Evolutionary conservation across 1,140 invertebrate species (phyloP), one percentile per base, ranked within the genome.

Genomic region (Drosophila mauritiana): DNA sequence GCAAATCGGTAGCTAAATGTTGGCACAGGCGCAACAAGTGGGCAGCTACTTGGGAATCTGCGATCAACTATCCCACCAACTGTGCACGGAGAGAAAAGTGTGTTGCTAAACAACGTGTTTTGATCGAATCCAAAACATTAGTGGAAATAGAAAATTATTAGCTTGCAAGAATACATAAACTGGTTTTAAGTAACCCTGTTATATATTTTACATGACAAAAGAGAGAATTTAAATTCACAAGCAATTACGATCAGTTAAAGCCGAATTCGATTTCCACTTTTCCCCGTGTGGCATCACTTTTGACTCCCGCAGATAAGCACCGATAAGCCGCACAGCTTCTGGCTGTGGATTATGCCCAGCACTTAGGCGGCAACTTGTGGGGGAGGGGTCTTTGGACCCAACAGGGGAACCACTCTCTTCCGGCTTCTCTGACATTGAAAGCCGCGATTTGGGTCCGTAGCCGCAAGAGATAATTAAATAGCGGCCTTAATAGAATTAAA

Each of bases 1-100:
- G 83, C 83, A 83, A 89, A 88, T 88, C 83, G 79, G 83, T 83
- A 88, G 84, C 83, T 83, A 89, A 88, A 83, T 86, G 79, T 86
- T 83, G 79, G 65, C 80, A 83, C 79, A 89, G 83, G 58, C 70
- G 62, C 82, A 88, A 88, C 74, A 86, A 88, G 82, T 86, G 82
- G 84, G 79, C 84, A 86, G 74, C 67, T 36, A 36, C 43, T 36
- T 22, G 17, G 17, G 39, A 27, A 51, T 34, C 25, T 7, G n/a
- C 12, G 59, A 37, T 56, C 51, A 39, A 20, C 39, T 37, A 46
- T 73, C 39, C 36, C 57, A 45, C 39, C 69, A 51, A 51, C 31
- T 51, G n/a, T 17, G 59, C 22, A 59, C 25, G 17, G 10, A 20
- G 7, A 59, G 8, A 63, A 63, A 63, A 20, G 13, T 27, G 5